These are phyloP conservation scores for Romanogobio albipinnatus DNA, from an alignment of 2,113 vertebrate species.

Conservation along the genomic window DNA sequence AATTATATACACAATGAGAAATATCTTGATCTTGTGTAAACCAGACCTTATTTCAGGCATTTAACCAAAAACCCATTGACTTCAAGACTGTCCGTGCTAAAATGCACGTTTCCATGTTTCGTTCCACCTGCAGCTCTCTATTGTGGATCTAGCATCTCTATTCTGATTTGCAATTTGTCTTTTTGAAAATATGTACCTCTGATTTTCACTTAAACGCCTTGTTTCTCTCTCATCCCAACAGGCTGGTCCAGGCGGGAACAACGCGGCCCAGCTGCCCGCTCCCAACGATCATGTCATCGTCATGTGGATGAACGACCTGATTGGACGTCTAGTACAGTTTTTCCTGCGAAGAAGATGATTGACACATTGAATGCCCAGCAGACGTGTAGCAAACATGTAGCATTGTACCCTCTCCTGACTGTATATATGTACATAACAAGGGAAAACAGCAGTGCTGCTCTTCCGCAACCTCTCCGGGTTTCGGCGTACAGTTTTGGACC, in stretches of 20 bases:
- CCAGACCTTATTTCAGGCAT: no score
- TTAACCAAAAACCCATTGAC: no score
- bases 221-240: slow-evolving; percentile 62
- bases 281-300: slow-evolving; percentile 65
- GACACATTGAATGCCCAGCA: slow-evolving; percentile 67
- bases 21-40: no score
- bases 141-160: no score
- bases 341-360: slow-evolving; percentile 60
- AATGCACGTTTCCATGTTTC: neutral
- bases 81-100: neutral
- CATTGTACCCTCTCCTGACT: neutral
- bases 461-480: slow-evolving; percentile 1
- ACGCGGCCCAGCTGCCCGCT: slow-evolving; percentile 63
- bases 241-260: slow-evolving; percentile 68
- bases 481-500: slow-evolving; percentile 25
- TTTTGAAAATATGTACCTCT: neutral
- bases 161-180: neutral
- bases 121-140: no score
- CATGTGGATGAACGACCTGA: slow-evolving; percentile 67
- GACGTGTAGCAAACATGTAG: slow-evolving; percentile 66
- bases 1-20: no score
- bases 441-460: slow-evolving; percentile 12
- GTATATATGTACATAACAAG: slow-evolving; percentile 51
- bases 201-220: slow-evolving; percentile 22
- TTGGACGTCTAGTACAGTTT: slow-evolving; percentile 69